Conservation (phyloP, 2,888 invertebrate genomes). For the Andrena marginata region DNA sequence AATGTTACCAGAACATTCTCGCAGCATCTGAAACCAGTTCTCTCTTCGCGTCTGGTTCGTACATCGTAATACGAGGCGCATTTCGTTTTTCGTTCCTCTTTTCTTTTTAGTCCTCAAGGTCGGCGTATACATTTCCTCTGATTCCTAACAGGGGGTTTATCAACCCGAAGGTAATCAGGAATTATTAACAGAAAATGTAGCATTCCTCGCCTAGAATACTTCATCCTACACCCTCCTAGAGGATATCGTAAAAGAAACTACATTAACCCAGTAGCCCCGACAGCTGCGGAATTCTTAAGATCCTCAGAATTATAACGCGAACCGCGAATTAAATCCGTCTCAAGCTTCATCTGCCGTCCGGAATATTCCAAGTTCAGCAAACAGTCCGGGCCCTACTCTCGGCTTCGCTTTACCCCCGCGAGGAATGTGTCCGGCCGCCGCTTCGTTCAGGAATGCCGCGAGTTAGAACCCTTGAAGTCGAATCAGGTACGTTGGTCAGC, state of each 20-base stretch:
- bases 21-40: slow-evolving; percentile 54
- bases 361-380: neutral
- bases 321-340: too few species aligned
- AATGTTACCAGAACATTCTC: slow-evolving; percentile 61
- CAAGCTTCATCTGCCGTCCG: too few species aligned
- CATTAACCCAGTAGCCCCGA: too few species aligned
- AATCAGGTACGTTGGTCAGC: slow-evolving; percentile 64
- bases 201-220: too few species aligned
- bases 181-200: too few species aligned
- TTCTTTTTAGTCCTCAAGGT: slow-evolving; percentile 43
- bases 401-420: slow-evolving; percentile 40
- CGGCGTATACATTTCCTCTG: slow-evolving; percentile 22
- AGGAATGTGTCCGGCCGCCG: slow-evolving; percentile 48
- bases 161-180: neutral
- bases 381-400: neutral
- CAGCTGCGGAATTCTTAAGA: too few species aligned
- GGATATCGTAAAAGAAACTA: too few species aligned
- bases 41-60: slow-evolving; percentile 44
- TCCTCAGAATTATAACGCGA: too few species aligned
- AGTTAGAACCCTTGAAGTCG: slow-evolving; percentile 60
- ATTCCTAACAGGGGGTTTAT: too few species aligned
- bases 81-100: slow-evolving; percentile 33
- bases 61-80: slow-evolving; percentile 46
- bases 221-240: too few species aligned
- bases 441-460: slow-evolving; percentile 63